These are phyloP conservation scores for Lordiphosa andalusiaca DNA, from an alignment of 2,888 invertebrate genomes.

Conservation along the genomic window DNA sequence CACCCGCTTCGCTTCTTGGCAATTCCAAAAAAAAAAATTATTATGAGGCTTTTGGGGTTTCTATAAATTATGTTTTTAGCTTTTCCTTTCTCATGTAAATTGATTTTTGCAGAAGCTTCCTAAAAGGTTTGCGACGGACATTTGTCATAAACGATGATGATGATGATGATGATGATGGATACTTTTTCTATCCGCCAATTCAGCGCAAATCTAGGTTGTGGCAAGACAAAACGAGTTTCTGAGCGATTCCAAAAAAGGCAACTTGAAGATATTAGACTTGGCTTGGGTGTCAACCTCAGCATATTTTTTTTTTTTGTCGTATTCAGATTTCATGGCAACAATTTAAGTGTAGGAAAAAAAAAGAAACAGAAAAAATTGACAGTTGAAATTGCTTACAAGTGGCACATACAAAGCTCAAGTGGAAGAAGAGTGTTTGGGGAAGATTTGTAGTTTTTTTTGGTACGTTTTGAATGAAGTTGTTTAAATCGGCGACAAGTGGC, in stretches of 20 bases:
- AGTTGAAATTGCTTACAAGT: constrained; percentile 65
- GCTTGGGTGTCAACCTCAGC: constrained; percentile 67
- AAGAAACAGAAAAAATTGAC: constrained; percentile 47
- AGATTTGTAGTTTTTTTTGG: constrained; percentile 17
- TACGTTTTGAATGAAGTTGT: constrained; percentile 59
- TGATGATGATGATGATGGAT: constrained; percentile 29
- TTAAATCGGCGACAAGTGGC: constrained; percentile 68
- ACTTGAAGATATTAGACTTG: constrained; percentile 52
- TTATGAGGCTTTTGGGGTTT: constrained; percentile 28
- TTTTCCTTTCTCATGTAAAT: constrained; percentile 34
- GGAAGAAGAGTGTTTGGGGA: constrained; percentile 19
- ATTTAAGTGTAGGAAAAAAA: constrained; percentile 7
- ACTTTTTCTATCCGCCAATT: constrained; percentile 42
- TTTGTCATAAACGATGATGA: constrained; percentile 39
- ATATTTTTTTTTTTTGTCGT: constrained; percentile 41
- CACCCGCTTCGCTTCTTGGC: constrained; percentile 18
- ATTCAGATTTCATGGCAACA: constrained; percentile 58
- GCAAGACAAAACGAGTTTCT: constrained; percentile 42
- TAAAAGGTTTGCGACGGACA: constrained; percentile 23
- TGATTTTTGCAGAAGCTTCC: constrained; percentile 40
- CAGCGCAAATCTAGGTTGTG: constrained; percentile 47
- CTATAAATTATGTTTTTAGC: constrained; percentile 45
- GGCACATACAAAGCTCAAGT: constrained; percentile 40
- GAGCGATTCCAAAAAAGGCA: constrained; percentile 11
- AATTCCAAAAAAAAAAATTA: constrained; percentile 61